Base-by-base conservation (phyloP, 2,113 vertebrate species). In the Corapipo altera region DNA sequence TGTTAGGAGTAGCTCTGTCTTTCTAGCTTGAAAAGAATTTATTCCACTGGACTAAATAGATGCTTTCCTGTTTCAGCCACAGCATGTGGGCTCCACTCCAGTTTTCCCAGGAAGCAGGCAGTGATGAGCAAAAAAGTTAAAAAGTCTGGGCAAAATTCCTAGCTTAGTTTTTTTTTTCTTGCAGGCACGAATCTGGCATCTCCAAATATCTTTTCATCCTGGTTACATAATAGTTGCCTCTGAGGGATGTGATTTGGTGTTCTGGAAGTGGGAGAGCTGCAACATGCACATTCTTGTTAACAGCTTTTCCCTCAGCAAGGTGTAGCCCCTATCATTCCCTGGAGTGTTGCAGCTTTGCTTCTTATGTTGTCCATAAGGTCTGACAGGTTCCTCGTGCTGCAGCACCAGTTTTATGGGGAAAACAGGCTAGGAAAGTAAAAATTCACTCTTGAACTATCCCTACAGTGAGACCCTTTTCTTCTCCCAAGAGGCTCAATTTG, bases 181-280 rank as follows among this genome's bases (percentile, higher is more conserved):
- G 20, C 70, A 76, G 77, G n/a, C 66, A 72, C 15, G 19, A 72
- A 85, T 94, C 64, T 91, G 81, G 64, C 5, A 8, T 41, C 82
- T 91, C 85, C 75, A 64, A 35, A 27, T 75, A n/a, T 51, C 90
- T 93, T 71, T 85, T 83, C 23, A 5, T 94, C 64, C 51, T 64
- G 30, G 33, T 96, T 93, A 88, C 74, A 3, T 83, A 95, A 93
- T 28, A 71, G 72, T 66, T 73, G 85, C 59, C 67, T 85, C 26
- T 58, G 85, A 76, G 92, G 15, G 90, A 73, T 83, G 67, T 76
- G 82, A 23, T 94, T 90, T 76, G 35, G 41, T 70, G 66, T 49
- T 77, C 62, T 85, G n/a, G 75, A 72, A 82, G 94, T 95, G 90
- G 94, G 90, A 95, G 90, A 95, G 92, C 92, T 96, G 93, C 81